phyloP scores from a whole-genome alignment of 2,888 invertebrate genomes.

The Thereva unica region DNA sequence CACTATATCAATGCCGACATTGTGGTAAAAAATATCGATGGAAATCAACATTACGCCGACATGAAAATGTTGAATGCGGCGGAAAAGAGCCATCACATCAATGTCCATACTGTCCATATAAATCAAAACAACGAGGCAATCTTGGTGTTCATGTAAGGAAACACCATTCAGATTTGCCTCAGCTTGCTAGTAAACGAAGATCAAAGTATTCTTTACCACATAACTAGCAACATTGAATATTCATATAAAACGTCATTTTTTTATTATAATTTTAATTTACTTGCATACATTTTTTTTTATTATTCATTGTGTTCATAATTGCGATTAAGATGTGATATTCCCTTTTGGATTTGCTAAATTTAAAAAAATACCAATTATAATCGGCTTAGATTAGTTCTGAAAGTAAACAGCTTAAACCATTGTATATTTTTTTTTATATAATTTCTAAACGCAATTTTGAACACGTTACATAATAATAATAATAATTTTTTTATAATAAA shows the following conservation, averaged over 20 bases:
- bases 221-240: conserved; percentile 31
- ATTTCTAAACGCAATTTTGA: conserved; percentile 30
- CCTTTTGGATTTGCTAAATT: conserved; percentile 24
- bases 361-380: conserved; percentile 15
- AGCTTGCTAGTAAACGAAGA: conserved; percentile 53
- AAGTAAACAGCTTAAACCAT: conserved; percentile 11
- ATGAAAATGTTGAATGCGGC: conserved; percentile 81
- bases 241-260: conserved; percentile 7
- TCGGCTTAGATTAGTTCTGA: conserved; percentile 10
- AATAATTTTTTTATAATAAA: conserved; percentile 9
- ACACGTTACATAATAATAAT: conserved; percentile 9
- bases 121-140: conserved; percentile 79
- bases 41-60: conserved; percentile 81
- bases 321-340: conserved; percentile 30
- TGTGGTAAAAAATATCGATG: conserved; percentile 84
- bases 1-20: conserved; percentile 65
- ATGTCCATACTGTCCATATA: conserved; percentile 76
- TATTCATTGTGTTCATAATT: conserved; percentile 25
- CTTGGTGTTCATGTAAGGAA: conserved; percentile 78
- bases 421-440: conserved; percentile 27
- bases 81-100: conserved; percentile 80
- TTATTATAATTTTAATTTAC: background rate
- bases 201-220: conserved; percentile 50
- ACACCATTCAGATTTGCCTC: conserved; percentile 63
- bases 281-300: background rate